Evolutionary conservation across 2,797 vertebrate genomes (phyloP), one percentile per base, ranked within the genome.

Genomic region (Xiphophorus birchmanni): DNA sequence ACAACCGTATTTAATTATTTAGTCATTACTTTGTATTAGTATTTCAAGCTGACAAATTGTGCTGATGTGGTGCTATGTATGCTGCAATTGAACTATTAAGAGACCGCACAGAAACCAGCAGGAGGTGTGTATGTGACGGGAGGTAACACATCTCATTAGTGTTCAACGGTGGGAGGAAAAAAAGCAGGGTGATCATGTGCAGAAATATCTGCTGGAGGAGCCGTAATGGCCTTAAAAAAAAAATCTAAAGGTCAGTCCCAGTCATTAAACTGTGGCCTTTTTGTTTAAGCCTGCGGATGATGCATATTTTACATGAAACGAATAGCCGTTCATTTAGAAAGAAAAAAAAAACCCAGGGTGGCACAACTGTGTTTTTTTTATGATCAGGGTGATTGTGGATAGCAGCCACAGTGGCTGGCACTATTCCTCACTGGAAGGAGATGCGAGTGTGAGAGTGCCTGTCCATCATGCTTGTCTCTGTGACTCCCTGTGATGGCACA

Each of bases 181-280:
- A 69, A 63, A 65, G 23, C 18, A 37, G 63, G 37, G 37, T 69
- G 65, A 69, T 69, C 65, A 69, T 69, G 65, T 69, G 37, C 37
- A 42, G 21, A 26, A 69, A 42, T 69, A 26, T 69, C 40, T 69
- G 65, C 65, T 69, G 18, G 10, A 65, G 48, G 47, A 74, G 73
- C 73, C 6, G 73, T 74, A 52, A 74, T 74, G 32, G 73, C 73
- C 29, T 52, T 74, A 26, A 52, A 52, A 56, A 56, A 56, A 69
- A 74, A 52, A 37, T 74, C 48, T 52, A 75, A 75, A 75, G 74
- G 50, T 58, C 35, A 56, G 74, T 37, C n/a, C 15, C 9, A 56
- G 52, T 29, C 40, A 44, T 75, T 60, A 75, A 60, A 56, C 54
- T 60, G 74, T 60, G 73, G 11, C 73, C 50, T 54, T 75, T 73